Percentiles rank a stretch among this genome's conserved stretches.
Evolutionary conservation across 1,140 invertebrate species (phyloP).

Genomic region (Anadara kagoshimensis): DNA sequence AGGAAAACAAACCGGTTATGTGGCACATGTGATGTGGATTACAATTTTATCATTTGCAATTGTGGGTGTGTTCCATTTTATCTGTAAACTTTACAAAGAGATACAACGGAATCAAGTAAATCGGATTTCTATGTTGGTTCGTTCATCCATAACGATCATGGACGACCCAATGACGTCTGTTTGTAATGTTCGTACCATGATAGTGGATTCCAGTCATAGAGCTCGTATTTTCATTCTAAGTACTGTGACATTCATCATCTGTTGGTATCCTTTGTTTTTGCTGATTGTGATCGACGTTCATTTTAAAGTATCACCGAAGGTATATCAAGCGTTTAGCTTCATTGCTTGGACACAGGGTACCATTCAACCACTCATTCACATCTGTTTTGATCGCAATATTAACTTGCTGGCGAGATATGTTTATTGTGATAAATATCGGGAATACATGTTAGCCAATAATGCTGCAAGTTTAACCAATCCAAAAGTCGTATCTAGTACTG

Average conservation of each 20-base stretch:
- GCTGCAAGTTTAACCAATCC: slow-evolving; percentile 22
- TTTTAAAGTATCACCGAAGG: slow-evolving; percentile 66
- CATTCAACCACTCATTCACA: slow-evolving; percentile 68
- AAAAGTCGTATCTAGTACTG: slow-evolving; percentile 2
- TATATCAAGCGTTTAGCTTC: slow-evolving; percentile 71
- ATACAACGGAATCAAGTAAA: slow-evolving; percentile 70
- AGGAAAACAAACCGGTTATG: slow-evolving; percentile 69
- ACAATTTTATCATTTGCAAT: slow-evolving; percentile 67
- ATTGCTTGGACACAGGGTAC: slow-evolving; percentile 72
- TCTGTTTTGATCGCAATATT: slow-evolving; percentile 69
- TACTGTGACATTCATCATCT: slow-evolving; percentile 62
- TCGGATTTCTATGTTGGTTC: slow-evolving; percentile 68
- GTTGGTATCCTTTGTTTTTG: slow-evolving; percentile 73
- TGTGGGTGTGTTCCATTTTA: slow-evolving; percentile 64
- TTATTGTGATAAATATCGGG: slow-evolving; percentile 60
- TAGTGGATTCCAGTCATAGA: slow-evolving; percentile 64
- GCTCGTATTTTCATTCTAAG: slow-evolving; percentile 69
- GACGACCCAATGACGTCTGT: slow-evolving; percentile 52
- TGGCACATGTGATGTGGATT: slow-evolving; percentile 73
- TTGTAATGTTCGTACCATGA: slow-evolving; percentile 53
- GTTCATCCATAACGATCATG: slow-evolving; percentile 67
- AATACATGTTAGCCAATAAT: slow-evolving; percentile 42
- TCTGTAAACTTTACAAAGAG: slow-evolving; percentile 68
- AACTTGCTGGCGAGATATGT: slow-evolving; percentile 66
- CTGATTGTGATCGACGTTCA: slow-evolving; percentile 68